Evolutionary conservation across 2,113 vertebrate species (phyloP), one percentile per base, ranked within the genome.

Genomic region (Plecotus auritus): DNA sequence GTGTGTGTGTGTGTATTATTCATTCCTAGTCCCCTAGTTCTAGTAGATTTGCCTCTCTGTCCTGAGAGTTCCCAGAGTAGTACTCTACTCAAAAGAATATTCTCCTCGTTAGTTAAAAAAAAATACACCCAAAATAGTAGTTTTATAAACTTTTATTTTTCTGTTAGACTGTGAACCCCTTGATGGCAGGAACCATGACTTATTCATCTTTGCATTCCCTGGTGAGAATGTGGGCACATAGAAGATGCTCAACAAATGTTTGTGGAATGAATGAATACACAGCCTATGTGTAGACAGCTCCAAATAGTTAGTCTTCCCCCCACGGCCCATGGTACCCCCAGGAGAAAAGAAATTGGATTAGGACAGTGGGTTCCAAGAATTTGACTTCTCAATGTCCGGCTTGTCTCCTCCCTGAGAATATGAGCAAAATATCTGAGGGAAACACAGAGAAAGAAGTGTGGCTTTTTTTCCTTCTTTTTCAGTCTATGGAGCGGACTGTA

Each of bases 231-330:
- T 86, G 69, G 40, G 56, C 37, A 17, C 78, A 78, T 47, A 91
- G 74, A 85, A 96, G 93, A 93, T 77, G 54, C 30, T 91, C 92
- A 73, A 40, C 18, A 83, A 95, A 94, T 97, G 88, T 88, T 93
- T 97, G 83, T 73, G 37, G 86, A 83, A 72, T 93, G 87, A 77
- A 69, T 20, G 74, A 88, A 61, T 91, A 78, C 88, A 66, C 8
- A 78, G 26, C 14, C 64, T 64, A 49, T 90, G 56, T 61, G 64
- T 45, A 86, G 80, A 86, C 83, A 90, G 28, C 61, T 72, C 76
- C 61, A 85, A 83, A 82, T 76, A 74, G 56, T 56, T 90, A 14
- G 59, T 23, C 78, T 90, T 76, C 22, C 37, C 42, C 10, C 64
- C 10, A 49, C 78, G 88, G 30, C 51, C 72, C 40, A 32, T 47